Conservation (phyloP, 2,888 invertebrate genomes). For the Amiota communis region DNA sequence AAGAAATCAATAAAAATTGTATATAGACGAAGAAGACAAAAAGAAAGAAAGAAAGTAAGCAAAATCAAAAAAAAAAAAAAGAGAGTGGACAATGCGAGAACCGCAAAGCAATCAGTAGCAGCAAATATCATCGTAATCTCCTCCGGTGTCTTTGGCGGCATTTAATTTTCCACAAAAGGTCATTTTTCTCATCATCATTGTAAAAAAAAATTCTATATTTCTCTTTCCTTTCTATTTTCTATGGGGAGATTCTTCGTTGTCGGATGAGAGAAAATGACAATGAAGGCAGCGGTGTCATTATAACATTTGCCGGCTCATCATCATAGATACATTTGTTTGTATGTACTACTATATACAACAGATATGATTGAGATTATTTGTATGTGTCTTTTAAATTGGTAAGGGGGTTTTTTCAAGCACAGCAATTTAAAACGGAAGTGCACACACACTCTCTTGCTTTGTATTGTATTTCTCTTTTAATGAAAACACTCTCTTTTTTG, state of each 20-base stretch:
- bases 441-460: conserved; percentile 41
- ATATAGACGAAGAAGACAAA: conserved; percentile 1
- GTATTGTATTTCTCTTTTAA: conserved; percentile 17
- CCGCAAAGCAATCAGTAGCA: background rate
- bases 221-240: conserved; percentile 22
- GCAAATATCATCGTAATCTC: conserved; percentile 1
- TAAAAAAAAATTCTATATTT: conserved; percentile 13
- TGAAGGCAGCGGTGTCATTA: too few relatives aligned
- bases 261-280: too few relatives aligned
- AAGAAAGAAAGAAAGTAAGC: background rate
- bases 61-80: background rate
- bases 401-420: too few relatives aligned
- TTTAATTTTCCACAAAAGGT: conserved; percentile 32
- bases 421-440: conserved; percentile 19
- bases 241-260: background rate
- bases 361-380: too few relatives aligned
- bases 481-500: conserved; percentile 16
- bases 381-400: background rate
- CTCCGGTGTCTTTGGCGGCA: conserved; percentile 8
- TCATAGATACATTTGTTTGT: background rate
- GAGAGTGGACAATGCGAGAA: background rate
- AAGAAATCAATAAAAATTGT: conserved; percentile 20
- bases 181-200: conserved; percentile 37
- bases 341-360: too few relatives aligned
- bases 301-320: background rate